Evolutionary conservation across 2,113 vertebrate species (phyloP).

Genomic region (Phyllostomus hastatus): DNA sequence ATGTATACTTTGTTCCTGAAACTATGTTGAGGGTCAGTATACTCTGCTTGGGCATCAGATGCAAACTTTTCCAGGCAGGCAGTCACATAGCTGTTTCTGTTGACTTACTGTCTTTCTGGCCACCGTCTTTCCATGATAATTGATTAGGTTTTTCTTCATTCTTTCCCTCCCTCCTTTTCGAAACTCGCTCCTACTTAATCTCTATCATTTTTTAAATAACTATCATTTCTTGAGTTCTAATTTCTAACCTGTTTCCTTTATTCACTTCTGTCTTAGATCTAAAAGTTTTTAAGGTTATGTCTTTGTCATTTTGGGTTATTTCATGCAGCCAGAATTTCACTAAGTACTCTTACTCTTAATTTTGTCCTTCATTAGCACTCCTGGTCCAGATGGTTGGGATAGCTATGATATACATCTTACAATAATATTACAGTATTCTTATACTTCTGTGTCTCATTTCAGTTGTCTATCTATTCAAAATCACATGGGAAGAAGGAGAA

Average conservation of each 20-base stretch:
- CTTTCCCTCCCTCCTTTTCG: not conserved
- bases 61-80: not conserved
- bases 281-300: not conserved
- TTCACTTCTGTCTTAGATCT: not conserved
- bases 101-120: not conserved
- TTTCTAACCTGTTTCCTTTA: not conserved
- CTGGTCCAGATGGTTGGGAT: not conserved
- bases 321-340: not conserved
- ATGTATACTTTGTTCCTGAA: not conserved
- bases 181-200: not conserved
- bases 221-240: not conserved
- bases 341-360: not conserved
- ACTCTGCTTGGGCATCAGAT: not conserved
- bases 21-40: not conserved
- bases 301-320: not conserved
- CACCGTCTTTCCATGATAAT: not conserved
- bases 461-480: not conserved
- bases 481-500: not conserved
- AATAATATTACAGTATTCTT: not conserved
- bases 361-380: not conserved
- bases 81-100: not conserved
- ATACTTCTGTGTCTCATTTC: not conserved
- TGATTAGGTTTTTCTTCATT: not conserved
- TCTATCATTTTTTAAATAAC: not conserved
- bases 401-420: not conserved